Conservation (phyloP, 23 tunicate genomes). For the Clavelina lepadiformis region DNA sequence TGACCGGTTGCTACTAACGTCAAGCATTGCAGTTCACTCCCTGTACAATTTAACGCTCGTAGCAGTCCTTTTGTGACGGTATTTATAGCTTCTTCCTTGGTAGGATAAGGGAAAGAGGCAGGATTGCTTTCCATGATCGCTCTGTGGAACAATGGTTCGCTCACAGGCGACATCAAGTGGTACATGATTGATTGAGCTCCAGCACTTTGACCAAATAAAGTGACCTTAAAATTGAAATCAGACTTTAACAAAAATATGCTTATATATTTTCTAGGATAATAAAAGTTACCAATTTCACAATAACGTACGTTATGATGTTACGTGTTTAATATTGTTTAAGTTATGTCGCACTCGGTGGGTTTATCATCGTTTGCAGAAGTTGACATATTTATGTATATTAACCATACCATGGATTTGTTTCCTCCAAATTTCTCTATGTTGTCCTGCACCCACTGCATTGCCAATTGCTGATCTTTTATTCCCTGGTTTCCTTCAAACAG, state of each 20-base stretch:
- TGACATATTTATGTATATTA: too few species aligned
- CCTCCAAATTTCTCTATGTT: conserved; percentile 51
- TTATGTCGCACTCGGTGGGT: too few species aligned
- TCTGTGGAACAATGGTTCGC: conserved; percentile 34
- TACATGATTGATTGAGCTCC: conserved; percentile 61
- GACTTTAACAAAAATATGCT: too few species aligned
- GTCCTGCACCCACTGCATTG: conserved; percentile 46
- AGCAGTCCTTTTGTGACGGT: conserved; percentile 9
- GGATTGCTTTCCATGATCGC: conserved; percentile 65
- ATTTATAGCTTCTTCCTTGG: conserved; percentile 16
- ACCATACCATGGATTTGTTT: conserved; percentile 29
- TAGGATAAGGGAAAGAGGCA: conserved; percentile 31
- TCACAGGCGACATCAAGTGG: conserved; percentile 45
- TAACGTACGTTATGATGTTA: too few species aligned
- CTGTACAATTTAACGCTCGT: conserved; percentile 19
- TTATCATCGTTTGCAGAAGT: too few species aligned
- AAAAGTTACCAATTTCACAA: too few species aligned
- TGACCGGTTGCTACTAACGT: too few species aligned
- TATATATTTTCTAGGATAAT: too few species aligned
- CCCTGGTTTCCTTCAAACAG: conserved; percentile 38
- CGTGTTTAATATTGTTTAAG: too few species aligned
- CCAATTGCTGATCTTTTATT: conserved; percentile 49
- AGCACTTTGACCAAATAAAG: conserved; percentile 66
- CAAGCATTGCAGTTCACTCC: background rate
- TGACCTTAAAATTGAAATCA: conserved; percentile 26